Base-by-base conservation (phyloP, 2,888 invertebrate genomes). In the Falcaria lacertinaria region DNA sequence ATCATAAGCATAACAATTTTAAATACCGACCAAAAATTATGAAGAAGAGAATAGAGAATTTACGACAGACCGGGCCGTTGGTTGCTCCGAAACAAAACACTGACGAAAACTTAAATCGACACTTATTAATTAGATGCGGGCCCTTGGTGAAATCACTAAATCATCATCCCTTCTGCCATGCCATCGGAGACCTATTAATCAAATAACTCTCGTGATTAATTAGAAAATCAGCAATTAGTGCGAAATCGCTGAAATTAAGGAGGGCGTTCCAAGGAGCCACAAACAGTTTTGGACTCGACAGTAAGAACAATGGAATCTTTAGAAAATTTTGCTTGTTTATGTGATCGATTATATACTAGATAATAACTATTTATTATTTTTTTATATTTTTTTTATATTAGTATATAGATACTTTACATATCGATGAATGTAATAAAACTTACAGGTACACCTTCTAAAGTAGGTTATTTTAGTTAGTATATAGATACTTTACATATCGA, bases 131-230 rank as follows among this genome's bases (percentile, higher is more conserved):
- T 81, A 76, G 70, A 57, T 58, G 38, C 59, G 58, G 56, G 43
- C 60, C 62, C 69, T 57, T 53, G 57, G 46, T 48, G 56, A 68
- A 80, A 80, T 73, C 72, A 71, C 70, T 79, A 76, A 78, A 74
- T 78, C 78, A 76, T 75, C 69, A 71, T 59, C 59, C 57, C 48
- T 50, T 47, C 42, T 50, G 44, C 17, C 39, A 35, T 46, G 53
- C 53, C 71, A 74, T 80, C 67, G 69, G 72, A 68, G 72, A 69
- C 78, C 81, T 77, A 88, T 88, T 87, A 87, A 88, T 88, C 85
- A 88, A 85, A 85, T 74, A 73, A 80, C 77, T 74, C 78, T 69
- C 74, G 83, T 87, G 86, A 88, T 87, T 85, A 88, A 88, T 88
- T 86, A 80, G 78, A 73, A 81, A 86, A 87, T 85, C 78, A 75